A percentile compares a stretch with the other conserved stretches of the same genome.
Conservation (phyloP, 2,888 invertebrate species). For the Sarcophaga variegata region DNA sequence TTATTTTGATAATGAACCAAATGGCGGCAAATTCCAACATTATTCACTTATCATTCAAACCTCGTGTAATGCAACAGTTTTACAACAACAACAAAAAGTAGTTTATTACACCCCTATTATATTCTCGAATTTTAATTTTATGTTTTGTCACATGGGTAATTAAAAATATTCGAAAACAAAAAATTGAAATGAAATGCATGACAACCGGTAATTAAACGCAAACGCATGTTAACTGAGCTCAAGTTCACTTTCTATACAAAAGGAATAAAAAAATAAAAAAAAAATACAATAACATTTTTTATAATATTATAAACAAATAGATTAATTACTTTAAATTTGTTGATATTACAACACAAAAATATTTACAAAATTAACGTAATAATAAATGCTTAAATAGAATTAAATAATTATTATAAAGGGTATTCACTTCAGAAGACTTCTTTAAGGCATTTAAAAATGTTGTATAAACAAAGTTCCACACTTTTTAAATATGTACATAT, state of each 20-base stretch:
- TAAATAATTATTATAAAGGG: not conserved
- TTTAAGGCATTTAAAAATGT: not conserved
- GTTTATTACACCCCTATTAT: not conserved
- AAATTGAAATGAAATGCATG: constrained; percentile 34
- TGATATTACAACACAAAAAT: not conserved
- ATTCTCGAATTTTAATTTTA: constrained; percentile 31
- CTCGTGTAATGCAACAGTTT: not conserved
- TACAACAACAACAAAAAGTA: not conserved
- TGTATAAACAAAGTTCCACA: too few species aligned
- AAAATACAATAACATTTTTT: too few species aligned
- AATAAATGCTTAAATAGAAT: not conserved
- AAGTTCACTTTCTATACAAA: constrained; percentile 64
- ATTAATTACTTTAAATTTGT: not conserved
- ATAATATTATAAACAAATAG: constrained; percentile 7
- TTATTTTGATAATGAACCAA: not conserved
- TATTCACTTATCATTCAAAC: not conserved
- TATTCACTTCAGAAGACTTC: not conserved
- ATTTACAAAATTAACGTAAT: constrained; percentile 5
- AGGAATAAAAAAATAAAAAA: not conserved
- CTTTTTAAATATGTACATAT: too few species aligned
- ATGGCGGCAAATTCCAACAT: not conserved
- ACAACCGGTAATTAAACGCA: constrained; percentile 59
- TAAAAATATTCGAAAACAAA: constrained; percentile 52
- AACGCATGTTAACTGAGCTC: constrained; percentile 57
- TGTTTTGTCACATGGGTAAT: constrained; percentile 59